Evolutionary conservation across 2,113 vertebrate genomes (phyloP), one percentile per base, ranked within the genome.

Genomic region (Psophia crepitans): DNA sequence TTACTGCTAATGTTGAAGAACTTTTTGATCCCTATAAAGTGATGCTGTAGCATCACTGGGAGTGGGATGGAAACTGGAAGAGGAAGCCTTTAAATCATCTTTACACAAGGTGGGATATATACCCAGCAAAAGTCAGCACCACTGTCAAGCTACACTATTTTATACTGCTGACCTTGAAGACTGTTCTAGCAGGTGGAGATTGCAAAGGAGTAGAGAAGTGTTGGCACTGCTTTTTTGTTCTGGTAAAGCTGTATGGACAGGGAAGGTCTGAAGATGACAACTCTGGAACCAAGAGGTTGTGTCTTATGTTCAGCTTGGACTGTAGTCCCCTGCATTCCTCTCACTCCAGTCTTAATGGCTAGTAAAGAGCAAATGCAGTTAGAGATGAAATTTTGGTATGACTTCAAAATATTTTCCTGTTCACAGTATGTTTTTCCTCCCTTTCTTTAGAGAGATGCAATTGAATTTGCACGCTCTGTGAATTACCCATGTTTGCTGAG

Each of bases 401-500:
- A 68, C 41, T 91, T 81, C 4, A 74, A 37, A 77, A 27, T 75
- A 20, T 28, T 41, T 80, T 85, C 26, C 48, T 84, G 43, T 46
- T 97, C 76, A 92, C 43, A 64, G 37, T 14, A 33, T 75, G 58
- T 90, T 84, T 90, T 78, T 80, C 74, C 57, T 90, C 32, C 82
- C 41, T 95, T 83, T 81, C 93, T 97, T 94, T 98, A 99, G 99
- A 99, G 98, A 81, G 99, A 99, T 43, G 99, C 99, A 12, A 93
- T 99, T 96, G 91, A 98, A 53, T 99, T 99, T 87, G 99, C 99
- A 57, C 97, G 97, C 51, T 97, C 98, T 66, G 99, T 99, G 95
- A 98, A 98, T 56, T 99, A 99, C 64, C 99, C 99, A 0, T 99
- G 99, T 87, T 98, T 99, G 81, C 97, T 99, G 97, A 98, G 99